phyloP scores from a whole-genome alignment of 1,140 invertebrate genomes.

The Drosophila gunungcola region DNA sequence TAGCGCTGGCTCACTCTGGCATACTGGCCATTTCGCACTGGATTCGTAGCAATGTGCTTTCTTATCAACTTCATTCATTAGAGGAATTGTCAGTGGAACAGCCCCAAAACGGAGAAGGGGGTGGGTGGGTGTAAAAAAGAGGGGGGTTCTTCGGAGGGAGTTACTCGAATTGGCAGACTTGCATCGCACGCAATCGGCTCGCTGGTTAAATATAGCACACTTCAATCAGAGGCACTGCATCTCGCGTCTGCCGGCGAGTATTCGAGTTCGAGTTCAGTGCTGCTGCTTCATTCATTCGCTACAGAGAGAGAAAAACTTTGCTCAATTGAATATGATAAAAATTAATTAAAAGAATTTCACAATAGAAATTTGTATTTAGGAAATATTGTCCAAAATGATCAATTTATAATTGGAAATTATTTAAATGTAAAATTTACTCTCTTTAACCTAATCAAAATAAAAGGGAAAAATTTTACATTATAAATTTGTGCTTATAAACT shows the following conservation, averaged over 20 bases:
- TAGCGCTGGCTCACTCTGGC: neutral
- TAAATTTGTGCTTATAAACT: too few relatives aligned
- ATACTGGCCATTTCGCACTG: constrained; percentile 21
- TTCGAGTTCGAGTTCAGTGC: constrained; percentile 64
- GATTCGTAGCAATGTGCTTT: constrained; percentile 11
- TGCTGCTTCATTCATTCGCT: constrained; percentile 35
- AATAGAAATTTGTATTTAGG: too few relatives aligned
- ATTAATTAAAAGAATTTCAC: too few relatives aligned
- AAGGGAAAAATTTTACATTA: too few relatives aligned
- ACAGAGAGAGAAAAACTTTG: constrained; percentile 4
- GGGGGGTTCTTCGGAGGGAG: neutral
- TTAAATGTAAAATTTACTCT: too few relatives aligned
- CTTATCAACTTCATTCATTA: constrained; percentile 80
- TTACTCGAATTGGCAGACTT: constrained; percentile 64
- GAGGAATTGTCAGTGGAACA: constrained; percentile 48
- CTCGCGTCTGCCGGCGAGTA: constrained; percentile 36
- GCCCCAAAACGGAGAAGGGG: constrained; percentile 12
- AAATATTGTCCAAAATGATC: too few relatives aligned
- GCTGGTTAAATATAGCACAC: constrained; percentile 77
- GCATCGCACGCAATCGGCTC: constrained; percentile 51
- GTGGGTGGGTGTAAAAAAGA: neutral
- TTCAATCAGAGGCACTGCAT: constrained; percentile 71
- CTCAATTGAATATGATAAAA: too few relatives aligned
- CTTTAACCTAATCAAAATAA: too few relatives aligned
- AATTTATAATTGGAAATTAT: too few relatives aligned